These are phyloP conservation scores for Diarsia mendica DNA, from an alignment of 2,888 invertebrate genomes.

Conservation along the genomic window DNA sequence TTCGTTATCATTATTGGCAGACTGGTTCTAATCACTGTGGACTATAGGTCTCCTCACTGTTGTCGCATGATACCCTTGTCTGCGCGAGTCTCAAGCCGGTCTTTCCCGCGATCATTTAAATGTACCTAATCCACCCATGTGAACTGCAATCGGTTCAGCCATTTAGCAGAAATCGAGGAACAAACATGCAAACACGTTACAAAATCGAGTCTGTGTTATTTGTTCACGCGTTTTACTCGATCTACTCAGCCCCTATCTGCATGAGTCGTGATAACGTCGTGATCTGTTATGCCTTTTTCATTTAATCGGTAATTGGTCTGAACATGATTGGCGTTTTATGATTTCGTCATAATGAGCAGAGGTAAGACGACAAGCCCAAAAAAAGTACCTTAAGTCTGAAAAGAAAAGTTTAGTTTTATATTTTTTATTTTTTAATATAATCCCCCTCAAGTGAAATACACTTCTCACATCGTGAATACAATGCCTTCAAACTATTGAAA, in stretches of 20 bases:
- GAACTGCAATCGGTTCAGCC: neutral
- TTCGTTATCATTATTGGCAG: neutral
- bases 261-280: conserved; percentile 34
- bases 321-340: neutral
- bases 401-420: too few species aligned
- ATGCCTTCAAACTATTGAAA: too few species aligned
- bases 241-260: conserved; percentile 8
- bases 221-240: neutral
- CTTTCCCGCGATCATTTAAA: neutral
- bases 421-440: too few species aligned
- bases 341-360: conserved; percentile 7
- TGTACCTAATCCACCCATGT: neutral
- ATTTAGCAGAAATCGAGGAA: neutral
- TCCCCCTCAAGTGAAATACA: too few species aligned
- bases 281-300: conserved; percentile 19
- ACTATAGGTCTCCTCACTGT: neutral
- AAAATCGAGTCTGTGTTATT: neutral
- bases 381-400: too few species aligned
- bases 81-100: neutral
- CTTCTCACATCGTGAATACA: too few species aligned
- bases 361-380: too few species aligned
- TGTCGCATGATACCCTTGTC: neutral
- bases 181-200: neutral
- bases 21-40: neutral
- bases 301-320: conserved; percentile 14